A percentile compares a stretch with the other conserved stretches of the same genome.
These are phyloP conservation scores for Aplysina aerophoba DNA, from an alignment of 37 sponge, comb jelly and placozoan species.

Conservation along the genomic window DNA sequence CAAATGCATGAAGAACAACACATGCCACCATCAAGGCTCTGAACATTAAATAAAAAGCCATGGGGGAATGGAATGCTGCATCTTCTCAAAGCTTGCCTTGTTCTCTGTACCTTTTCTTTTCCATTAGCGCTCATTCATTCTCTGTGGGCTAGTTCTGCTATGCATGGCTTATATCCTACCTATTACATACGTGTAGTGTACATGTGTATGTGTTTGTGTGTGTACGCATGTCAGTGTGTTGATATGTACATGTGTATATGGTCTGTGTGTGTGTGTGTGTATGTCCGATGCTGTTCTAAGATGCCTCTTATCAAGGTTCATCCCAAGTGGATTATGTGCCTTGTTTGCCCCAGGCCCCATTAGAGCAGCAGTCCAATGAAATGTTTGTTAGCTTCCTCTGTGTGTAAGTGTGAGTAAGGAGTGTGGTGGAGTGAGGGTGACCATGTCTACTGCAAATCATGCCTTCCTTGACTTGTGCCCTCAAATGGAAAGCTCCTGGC, in stretches of 20 bases:
- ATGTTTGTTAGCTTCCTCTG: too few species aligned
- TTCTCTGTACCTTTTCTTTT: not conserved
- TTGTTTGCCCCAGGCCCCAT: too few species aligned
- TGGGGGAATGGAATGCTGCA: too few species aligned
- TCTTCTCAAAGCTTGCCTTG: not conserved
- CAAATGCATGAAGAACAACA: too few species aligned
- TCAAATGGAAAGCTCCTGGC: slow-evolving; percentile 14
- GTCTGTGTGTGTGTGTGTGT: slow-evolving; percentile 1
- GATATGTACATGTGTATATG: slow-evolving; percentile 15
- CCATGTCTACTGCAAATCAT: not conserved
- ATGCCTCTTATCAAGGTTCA: too few species aligned
- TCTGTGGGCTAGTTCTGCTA: slow-evolving; percentile 43
- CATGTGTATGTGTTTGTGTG: not conserved
- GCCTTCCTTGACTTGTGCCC: slow-evolving; percentile 42
- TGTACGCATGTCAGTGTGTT: not conserved
- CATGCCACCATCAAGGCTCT: too few species aligned
- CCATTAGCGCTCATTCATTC: slow-evolving; percentile 45
- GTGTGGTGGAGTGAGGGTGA: not conserved
- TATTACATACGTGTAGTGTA: not conserved
- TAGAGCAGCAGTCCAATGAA: too few species aligned
- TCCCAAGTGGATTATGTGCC: too few species aligned
- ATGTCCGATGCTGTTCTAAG: too few species aligned
- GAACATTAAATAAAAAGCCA: too few species aligned
- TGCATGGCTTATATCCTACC: slow-evolving; percentile 78
- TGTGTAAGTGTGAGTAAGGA: not conserved